phyloP scores from a whole-genome alignment of 2,113 vertebrate species.

The Agapornis roseicollis region DNA sequence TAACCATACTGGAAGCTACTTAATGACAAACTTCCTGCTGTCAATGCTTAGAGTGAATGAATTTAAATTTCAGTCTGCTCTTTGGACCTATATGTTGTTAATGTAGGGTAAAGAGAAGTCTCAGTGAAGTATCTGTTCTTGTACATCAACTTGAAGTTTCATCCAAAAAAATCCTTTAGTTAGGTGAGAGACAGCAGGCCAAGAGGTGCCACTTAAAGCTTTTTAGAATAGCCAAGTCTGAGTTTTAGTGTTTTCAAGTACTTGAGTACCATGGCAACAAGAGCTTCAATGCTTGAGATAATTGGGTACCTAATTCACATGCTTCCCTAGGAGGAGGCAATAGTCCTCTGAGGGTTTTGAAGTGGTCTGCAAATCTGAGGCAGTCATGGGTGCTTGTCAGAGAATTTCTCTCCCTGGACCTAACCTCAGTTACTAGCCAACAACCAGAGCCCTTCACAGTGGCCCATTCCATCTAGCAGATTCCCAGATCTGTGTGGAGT shows the following conservation, averaged over 20 bases:
- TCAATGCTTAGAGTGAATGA: not conserved
- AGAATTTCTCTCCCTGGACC: not conserved
- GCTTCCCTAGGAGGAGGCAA: not conserved
- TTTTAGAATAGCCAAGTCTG: not conserved
- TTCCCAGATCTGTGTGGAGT: not conserved
- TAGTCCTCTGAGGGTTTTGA: not conserved
- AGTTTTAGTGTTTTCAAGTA: not conserved
- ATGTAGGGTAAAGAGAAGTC: not conserved
- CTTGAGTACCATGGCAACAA: slow-evolving; percentile 22
- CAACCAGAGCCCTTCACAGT: not conserved
- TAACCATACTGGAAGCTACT: not conserved
- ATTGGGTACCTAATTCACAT: not conserved
- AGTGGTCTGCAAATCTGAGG: not conserved
- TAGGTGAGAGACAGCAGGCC: not conserved
- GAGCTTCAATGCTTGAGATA: not conserved
- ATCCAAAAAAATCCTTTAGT: not conserved
- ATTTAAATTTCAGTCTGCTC: not conserved
- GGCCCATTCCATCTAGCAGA: not conserved
- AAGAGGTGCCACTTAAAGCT: not conserved
- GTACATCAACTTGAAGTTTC: not conserved
- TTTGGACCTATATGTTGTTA: not conserved
- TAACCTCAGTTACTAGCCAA: not conserved
- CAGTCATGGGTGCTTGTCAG: not conserved
- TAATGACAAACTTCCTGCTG: not conserved
- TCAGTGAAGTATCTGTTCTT: not conserved